These are phyloP conservation scores for Micoletzkya japonica DNA, from an alignment of 2,888 invertebrate species.

Conservation along the genomic window DNA sequence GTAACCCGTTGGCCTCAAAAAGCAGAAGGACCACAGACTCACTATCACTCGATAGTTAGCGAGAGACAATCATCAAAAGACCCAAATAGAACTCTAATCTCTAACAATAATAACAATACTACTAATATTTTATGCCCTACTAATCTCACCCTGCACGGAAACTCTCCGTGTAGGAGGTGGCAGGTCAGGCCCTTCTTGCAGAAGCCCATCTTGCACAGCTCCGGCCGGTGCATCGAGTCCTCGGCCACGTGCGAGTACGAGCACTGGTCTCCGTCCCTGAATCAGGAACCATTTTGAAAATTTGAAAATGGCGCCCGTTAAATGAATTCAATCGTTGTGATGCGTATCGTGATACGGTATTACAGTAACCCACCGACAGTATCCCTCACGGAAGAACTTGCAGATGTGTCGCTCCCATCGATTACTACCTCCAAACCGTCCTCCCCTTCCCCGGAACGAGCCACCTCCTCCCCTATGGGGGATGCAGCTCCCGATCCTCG, in stretches of 20 bases:
- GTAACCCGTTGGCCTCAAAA: too few relatives aligned
- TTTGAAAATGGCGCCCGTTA: too few relatives aligned
- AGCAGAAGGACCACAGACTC: too few relatives aligned
- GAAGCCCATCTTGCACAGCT: constrained; percentile 62
- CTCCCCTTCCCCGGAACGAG: constrained; percentile 15
- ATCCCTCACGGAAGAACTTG: constrained; percentile 64
- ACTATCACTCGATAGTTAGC: too few relatives aligned
- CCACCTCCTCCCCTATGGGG: too few relatives aligned
- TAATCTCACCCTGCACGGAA: constrained; percentile 50
- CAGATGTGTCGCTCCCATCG: constrained; percentile 51
- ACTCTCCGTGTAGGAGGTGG: constrained; percentile 61
- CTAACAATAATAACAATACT: too few relatives aligned
- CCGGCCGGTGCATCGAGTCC: constrained; percentile 54
- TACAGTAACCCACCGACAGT: constrained; percentile 51
- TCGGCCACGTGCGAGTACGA: constrained; percentile 60
- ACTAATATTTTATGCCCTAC: too few relatives aligned
- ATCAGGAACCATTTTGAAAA: background rate
- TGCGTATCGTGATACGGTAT: too few relatives aligned
- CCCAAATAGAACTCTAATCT: too few relatives aligned
- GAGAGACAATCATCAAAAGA: too few relatives aligned
- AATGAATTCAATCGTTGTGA: too few relatives aligned
- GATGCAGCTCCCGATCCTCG: too few relatives aligned
- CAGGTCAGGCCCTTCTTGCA: constrained; percentile 60
- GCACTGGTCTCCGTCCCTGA: constrained; percentile 60
- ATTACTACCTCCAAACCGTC: constrained; percentile 2